Conservation (phyloP, 1,140 invertebrate genomes). For the Drosophila tropicalis region DNA sequence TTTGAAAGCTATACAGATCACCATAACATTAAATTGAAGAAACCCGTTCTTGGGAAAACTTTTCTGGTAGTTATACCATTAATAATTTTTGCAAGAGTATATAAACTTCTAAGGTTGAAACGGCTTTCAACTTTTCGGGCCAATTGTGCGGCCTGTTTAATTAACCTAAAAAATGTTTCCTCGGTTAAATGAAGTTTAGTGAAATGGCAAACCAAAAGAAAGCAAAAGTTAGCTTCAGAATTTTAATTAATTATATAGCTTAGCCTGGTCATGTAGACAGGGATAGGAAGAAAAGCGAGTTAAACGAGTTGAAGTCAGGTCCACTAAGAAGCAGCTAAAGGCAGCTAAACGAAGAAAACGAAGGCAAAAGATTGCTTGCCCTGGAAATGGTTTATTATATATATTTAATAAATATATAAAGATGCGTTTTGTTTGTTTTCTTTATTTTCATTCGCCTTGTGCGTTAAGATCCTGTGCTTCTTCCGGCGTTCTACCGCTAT, state of each 20-base stretch:
- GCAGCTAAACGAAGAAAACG: background rate
- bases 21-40: no score
- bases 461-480: no score
- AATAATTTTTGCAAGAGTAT: no score
- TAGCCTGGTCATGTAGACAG: conserved; percentile 31
- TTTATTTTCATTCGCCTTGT: background rate
- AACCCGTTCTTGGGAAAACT: no score
- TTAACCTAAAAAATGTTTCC: no score
- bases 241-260: conserved; percentile 71
- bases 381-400: conserved; percentile 62
- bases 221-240: conserved; percentile 53
- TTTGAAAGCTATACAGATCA: no score
- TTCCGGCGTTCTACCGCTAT: no score
- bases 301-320: background rate
- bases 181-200: no score
- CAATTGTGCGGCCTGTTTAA: background rate
- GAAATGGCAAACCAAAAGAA: background rate
- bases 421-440: background rate
- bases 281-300: background rate
- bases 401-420: conserved; percentile 63
- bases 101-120: no score
- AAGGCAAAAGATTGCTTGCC: conserved; percentile 25
- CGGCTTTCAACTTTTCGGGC: background rate
- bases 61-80: no score
- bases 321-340: conserved; percentile 17